These are phyloP conservation scores for Diarsia brunnea DNA, from an alignment of 2,888 invertebrate species.

Conservation along the genomic window DNA sequence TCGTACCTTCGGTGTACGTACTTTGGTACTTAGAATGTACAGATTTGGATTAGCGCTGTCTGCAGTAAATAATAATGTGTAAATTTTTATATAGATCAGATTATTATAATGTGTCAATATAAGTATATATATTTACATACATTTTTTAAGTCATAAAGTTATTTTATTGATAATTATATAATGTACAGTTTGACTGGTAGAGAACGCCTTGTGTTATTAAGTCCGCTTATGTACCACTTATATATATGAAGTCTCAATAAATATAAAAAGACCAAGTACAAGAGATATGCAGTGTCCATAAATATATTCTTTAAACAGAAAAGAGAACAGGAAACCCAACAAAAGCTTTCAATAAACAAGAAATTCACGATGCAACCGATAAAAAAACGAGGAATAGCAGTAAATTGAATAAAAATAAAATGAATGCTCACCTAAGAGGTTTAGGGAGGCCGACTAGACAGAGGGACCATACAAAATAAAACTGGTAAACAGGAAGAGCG, in stretches of 20 bases:
- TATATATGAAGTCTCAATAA: no score
- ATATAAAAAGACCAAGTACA: neutral
- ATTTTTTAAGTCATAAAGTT: no score
- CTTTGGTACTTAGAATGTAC: slow-evolving; percentile 19
- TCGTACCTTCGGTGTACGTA: slow-evolving; percentile 9
- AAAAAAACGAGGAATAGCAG: slow-evolving; percentile 42
- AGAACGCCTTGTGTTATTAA: no score
- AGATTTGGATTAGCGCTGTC: neutral
- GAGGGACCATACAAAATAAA: slow-evolving; percentile 56
- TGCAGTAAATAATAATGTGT: no score
- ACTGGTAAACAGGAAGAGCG: slow-evolving; percentile 60
- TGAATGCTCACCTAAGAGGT: slow-evolving; percentile 36
- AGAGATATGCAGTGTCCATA: neutral
- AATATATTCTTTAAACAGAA: neutral
- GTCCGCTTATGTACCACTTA: no score
- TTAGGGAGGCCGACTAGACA: slow-evolving; percentile 43
- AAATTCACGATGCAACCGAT: slow-evolving; percentile 47
- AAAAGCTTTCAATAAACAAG: slow-evolving; percentile 37
- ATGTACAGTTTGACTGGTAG: no score
- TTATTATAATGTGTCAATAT: no score
- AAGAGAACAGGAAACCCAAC: slow-evolving; percentile 17
- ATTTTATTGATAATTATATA: no score
- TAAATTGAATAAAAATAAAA: slow-evolving; percentile 66
- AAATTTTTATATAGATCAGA: no score
- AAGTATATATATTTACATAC: no score